Evolutionary conservation across 2,888 invertebrate species (phyloP), one percentile per base, ranked within the genome.

Genomic region (Mesodorylaimus sp.): DNA sequence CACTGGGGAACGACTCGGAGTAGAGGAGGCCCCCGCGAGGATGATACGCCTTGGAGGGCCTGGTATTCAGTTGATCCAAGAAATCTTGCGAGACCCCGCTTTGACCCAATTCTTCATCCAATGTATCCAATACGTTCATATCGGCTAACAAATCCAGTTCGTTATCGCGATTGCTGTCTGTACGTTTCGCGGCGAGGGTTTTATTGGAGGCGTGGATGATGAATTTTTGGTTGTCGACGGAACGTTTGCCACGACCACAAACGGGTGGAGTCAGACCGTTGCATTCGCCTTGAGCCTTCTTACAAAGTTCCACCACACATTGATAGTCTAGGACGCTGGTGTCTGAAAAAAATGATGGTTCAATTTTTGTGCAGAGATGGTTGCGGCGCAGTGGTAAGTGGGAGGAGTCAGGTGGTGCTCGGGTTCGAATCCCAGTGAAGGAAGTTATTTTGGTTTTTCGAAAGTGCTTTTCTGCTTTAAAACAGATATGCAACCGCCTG

Each of bases 241-340:
- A 44, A 19, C 47, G 29, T 28, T 46, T 51, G 21, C 50, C 50
- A 25, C 59, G 42, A 10, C 57, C 59, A 50, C 60, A 60, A 7
- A 43, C 32, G 24, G 60, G 60, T n/a, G 61, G 61, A 13, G 58
- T 58, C 36, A 61, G 48, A 1, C 59, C 62, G n/a, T 55, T 53
- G 53, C 61, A 61, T 50, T 61, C 62, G 25, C 59, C 59, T 25
- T 52, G 50, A 24, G 52, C 50, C 45, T 57, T 53, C 47, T 60
- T 59, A 52, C 60, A 62, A 45, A 61, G 49, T 50, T 61, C 61
- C 5, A 63, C 52, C 16, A 61, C 53, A 51, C 61, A 61, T 48
- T 61, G 29, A 48, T 63, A 61, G 55, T 63, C 62, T 16, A 61
- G 55, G 13, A 61, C 59, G 26, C 47, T 45, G 27, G 61, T 57